Evolutionary conservation across 2,888 invertebrate genomes (phyloP).

Genomic region (Coecobrya sp.): DNA sequence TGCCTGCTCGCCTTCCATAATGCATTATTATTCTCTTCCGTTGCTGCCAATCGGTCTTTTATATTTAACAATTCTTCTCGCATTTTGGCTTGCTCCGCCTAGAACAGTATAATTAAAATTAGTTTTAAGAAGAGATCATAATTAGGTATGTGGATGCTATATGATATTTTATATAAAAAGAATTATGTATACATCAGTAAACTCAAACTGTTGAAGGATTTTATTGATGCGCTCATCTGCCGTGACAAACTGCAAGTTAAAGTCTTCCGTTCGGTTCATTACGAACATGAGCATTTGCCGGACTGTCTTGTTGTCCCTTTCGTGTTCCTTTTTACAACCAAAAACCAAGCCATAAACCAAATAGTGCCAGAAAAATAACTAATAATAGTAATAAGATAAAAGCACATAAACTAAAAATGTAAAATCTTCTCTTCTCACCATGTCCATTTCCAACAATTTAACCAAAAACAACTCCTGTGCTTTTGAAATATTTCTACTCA

Average conservation of each 20-base stretch:
- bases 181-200: conserved; percentile 78
- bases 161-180: no score
- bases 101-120: neutral
- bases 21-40: conserved; percentile 74
- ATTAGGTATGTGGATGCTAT: neutral
- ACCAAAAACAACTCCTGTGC: conserved; percentile 82
- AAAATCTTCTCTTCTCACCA: conserved; percentile 69
- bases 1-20: conserved; percentile 80
- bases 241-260: conserved; percentile 74
- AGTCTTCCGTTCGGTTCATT: conserved; percentile 80
- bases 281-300: conserved; percentile 75
- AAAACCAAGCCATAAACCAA: conserved; percentile 33
- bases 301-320: conserved; percentile 81
- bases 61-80: conserved; percentile 82
- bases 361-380: neutral
- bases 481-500: conserved; percentile 79
- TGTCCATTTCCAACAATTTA: conserved; percentile 82
- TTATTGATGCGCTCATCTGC: conserved; percentile 81
- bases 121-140: neutral
- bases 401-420: neutral
- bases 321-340: conserved; percentile 77
- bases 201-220: conserved; percentile 82
- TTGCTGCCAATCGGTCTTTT: conserved; percentile 75
- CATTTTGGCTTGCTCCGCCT: conserved; percentile 83
- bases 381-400: conserved; percentile 16